phyloP scores from a whole-genome alignment of 2,113 vertebrate species.

The Corynorhinus townsendii region DNA sequence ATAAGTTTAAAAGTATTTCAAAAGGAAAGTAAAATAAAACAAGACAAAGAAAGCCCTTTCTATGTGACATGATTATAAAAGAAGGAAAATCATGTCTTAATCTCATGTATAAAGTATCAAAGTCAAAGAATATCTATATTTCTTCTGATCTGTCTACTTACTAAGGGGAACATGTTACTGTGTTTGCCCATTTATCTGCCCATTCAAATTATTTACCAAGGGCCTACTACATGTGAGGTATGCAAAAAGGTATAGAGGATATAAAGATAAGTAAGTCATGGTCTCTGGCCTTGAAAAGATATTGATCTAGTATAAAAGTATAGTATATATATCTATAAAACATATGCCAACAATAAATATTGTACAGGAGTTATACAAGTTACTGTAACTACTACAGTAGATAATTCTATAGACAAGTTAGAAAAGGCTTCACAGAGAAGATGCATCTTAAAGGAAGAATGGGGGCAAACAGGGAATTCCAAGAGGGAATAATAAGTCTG shows the following conservation, averaged over 20 bases:
- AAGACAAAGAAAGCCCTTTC: neutral
- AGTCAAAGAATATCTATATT: neutral
- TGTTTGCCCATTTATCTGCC: neutral
- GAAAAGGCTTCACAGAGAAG: neutral
- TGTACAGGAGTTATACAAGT: neutral
- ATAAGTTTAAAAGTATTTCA: neutral
- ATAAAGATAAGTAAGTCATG: neutral
- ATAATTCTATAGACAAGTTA: neutral
- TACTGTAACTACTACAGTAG: neutral
- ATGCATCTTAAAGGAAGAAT: neutral
- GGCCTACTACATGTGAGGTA: neutral
- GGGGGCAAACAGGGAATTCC: neutral
- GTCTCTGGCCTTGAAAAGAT: neutral
- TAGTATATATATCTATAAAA: neutral
- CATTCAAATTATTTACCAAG: neutral
- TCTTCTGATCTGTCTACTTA: neutral
- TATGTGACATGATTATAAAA: neutral
- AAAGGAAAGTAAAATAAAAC: neutral
- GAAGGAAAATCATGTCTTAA: neutral
- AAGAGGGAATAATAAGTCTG: neutral
- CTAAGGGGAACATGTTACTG: neutral
- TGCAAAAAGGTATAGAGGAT: neutral
- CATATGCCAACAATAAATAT: neutral
- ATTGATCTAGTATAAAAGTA: neutral
- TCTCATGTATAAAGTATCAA: neutral